Base-by-base conservation (phyloP, 1,140 invertebrate genomes). In the Bursaphelenchus mucronatus region DNA sequence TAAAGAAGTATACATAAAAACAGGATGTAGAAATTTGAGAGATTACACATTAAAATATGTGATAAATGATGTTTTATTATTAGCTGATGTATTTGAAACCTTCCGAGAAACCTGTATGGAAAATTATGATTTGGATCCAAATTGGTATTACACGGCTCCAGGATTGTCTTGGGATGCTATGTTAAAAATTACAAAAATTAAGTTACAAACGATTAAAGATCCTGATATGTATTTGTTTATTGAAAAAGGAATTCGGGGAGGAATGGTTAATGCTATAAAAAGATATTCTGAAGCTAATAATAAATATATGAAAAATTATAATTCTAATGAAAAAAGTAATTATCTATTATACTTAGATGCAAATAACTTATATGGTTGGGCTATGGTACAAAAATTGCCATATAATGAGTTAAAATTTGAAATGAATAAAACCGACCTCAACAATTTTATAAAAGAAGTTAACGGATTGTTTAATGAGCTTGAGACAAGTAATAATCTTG, bases 1-100 rank as follows among this genome's bases (percentile, higher is more conserved):
- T 4, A 11, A 69, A 13, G 7, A 47, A 52, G 53, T 69, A 5
- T 69, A 59, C 55, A 19, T 52, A 17, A 17, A 45, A 66, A 40
- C 63, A 43, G 43, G n/a, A 47, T 47, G 57, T 49, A 68, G 50
- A 62, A 64, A 68, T 17, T 63, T 69, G 49, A 50, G 39, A 56
- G 64, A 73, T 30, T 64, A 58, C 68, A 15, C 47, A 10, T 52
- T 62, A 17, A 41, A 55, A 15, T 61, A 64, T 47, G 50, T 74
- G 0, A 67, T 67, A 59, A 68, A 61, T 40, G 71, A 72, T 64
- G 69, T 74, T 10, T 52, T 72, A 5, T 43, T 73, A 7, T 61
- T 76, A 43, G 71, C 69, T n/a, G 75, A 79, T 52, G 65, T 79
- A 0, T 74, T 79, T 52, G 65, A 80, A 59, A 69, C 61, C 15